These are phyloP conservation scores for Laodelphax striatellus DNA, from an alignment of 1,140 invertebrate genomes.

Conservation along the genomic window DNA sequence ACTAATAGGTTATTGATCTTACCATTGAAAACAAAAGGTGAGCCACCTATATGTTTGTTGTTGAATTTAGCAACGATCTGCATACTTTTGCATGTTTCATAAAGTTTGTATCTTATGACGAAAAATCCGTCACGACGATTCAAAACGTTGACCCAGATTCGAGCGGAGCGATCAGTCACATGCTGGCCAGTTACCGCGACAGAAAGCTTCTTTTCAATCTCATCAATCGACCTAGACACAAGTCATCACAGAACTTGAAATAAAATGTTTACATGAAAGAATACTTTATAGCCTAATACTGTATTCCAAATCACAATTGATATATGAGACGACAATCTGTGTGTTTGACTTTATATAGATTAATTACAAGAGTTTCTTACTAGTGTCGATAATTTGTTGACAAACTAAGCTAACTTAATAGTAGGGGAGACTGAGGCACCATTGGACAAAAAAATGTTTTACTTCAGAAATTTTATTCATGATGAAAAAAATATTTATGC, in stretches of 20 bases:
- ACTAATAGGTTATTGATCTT: slow-evolving; percentile 19
- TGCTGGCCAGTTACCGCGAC: slow-evolving; percentile 38
- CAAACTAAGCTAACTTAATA: too few species aligned
- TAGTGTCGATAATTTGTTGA: too few species aligned
- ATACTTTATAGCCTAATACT: neutral
- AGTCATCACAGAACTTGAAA: slow-evolving; percentile 16
- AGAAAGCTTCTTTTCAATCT: slow-evolving; percentile 30
- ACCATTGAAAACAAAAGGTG: slow-evolving; percentile 55
- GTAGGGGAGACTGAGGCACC: too few species aligned
- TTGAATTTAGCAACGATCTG: slow-evolving; percentile 58
- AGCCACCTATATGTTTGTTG: slow-evolving; percentile 48
- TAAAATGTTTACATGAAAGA: slow-evolving; percentile 6
- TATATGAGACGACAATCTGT: too few species aligned
- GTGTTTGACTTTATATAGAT: too few species aligned
- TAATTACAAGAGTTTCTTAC: too few species aligned
- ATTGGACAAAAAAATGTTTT: too few species aligned
- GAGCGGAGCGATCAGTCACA: slow-evolving; percentile 39
- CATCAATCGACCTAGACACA: slow-evolving; percentile 29
- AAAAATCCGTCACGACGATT: slow-evolving; percentile 76
- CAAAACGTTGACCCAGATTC: slow-evolving; percentile 61
- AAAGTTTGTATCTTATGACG: slow-evolving; percentile 73
- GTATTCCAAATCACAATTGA: too few species aligned
- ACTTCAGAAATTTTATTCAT: too few species aligned
- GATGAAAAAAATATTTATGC: too few species aligned
- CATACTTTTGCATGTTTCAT: slow-evolving; percentile 59